Evolutionary conservation across 23 tunicate species (phyloP), one percentile per base, ranked within the genome.

Genomic region (Styela clava): DNA sequence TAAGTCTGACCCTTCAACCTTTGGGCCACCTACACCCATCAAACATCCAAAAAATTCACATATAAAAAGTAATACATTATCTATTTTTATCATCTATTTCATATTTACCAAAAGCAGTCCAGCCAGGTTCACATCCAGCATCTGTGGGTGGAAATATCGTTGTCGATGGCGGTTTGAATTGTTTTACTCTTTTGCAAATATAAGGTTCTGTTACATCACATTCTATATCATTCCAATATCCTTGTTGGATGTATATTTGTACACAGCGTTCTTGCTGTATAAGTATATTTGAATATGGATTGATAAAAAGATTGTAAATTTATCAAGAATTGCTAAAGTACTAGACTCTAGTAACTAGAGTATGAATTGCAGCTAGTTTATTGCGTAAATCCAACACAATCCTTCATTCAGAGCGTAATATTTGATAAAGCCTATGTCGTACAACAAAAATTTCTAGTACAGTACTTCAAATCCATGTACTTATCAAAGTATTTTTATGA

Each of bases 71-170:
- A n/a, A n/a, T n/a, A n/a, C n/a, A n/a, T n/a, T n/a, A n/a, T n/a
- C n/a, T n/a, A n/a, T n/a, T n/a, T n/a, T n/a, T n/a, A n/a, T n/a
- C n/a, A n/a, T n/a, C n/a, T n/a, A n/a, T n/a, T n/a, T n/a, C n/a
- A n/a, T n/a, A 44, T 35, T 69, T 56, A 86, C 97, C 97, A 74
- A 65, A 86, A 33, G 91, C 97, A 9, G 26, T 83, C 97, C 97
- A 92, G 18, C 97, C 97, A 24, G 74, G 79, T 23, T 92, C 97
- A 68, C 97, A 92, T 2, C 97, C 97, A 23, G 79, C 91, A 56
- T 92, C 97, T 19, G 73, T 35, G 0, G 87, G 87, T 0, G 88
- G 86, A 22, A 62, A 52, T 12, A 69, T 86, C 0, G 86, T 83
- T 0, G 84, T 63, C 20, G 52, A 62, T 2, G 91, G 88, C 9